Evolutionary conservation across 2,888 invertebrate genomes (phyloP), one percentile per base, ranked within the genome.

Genomic region (Laothoe populi): DNA sequence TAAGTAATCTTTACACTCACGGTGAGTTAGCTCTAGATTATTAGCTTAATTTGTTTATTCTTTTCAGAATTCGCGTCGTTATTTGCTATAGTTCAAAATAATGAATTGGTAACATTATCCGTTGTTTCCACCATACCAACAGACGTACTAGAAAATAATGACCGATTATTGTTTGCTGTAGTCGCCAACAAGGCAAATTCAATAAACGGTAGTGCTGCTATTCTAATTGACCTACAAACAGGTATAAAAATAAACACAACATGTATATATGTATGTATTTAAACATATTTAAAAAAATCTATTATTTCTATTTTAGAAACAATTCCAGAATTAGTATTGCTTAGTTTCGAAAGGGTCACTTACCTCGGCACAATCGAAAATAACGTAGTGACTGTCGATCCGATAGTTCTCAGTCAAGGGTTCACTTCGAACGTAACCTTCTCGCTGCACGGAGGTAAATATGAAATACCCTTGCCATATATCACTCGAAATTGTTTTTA

Each of bases 181-280:
- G 48, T 72, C 0, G 82, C 82, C n/a, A 53, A 45, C 3, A 81
- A 80, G 24, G 64, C 70, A 3, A 69, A 70, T 48, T 60, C 66
- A 16, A 35, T 58, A 21, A 62, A 26, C 57, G 78, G 73, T 26
- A 70, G 67, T 57, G 70, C 84, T 23, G 74, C 72, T 7, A 76
- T 84, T 62, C 74, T 71, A 10, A 78, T 83, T 40, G 70, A 72
- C 57, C 65, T 84, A 61, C 72, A 71, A 21, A 81, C 71, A 75
- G 80, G 82, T 83, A 72, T 59, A 10, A 48, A 49, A 57, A 44
- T 4, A 3, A 21, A 10, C 0, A 59, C 21, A 60, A 61, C 21
- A 60, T 57, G 38, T 23, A 59, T 23, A 48, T 10, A 2, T 60
- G 11, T 31, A 45, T 7, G 13, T 26, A 23, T 4, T 4, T 1